Percentiles rank a stretch among this genome's conserved stretches.
These are phyloP conservation scores for Siniperca obscura DNA, from an alignment of 2,797 vertebrate genomes.

Conservation along the genomic window DNA sequence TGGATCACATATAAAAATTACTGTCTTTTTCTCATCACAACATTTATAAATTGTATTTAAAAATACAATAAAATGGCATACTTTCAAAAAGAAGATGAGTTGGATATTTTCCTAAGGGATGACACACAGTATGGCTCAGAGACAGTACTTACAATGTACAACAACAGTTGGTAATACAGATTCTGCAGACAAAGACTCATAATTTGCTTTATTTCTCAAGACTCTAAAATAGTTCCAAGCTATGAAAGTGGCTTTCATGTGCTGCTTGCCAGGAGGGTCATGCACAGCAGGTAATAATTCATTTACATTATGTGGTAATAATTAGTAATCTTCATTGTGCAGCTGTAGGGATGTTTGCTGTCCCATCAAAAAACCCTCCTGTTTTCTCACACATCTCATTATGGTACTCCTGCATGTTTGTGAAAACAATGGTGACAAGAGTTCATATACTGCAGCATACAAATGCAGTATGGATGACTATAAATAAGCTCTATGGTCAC, in stretches of 20 bases:
- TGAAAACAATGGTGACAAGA: constrained; percentile 39
- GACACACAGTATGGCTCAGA: neutral
- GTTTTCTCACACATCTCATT: constrained; percentile 61
- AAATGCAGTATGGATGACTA: constrained; percentile 27
- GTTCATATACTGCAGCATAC: constrained; percentile 4
- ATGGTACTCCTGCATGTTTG: constrained; percentile 34
- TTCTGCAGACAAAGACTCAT: constrained; percentile 29
- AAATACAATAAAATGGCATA: neutral
- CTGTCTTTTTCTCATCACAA: neutral
- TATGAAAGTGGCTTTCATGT: constrained; percentile 64
- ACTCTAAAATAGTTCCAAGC: constrained; percentile 41
- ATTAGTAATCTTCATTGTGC: constrained; percentile 69
- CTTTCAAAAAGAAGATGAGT: neutral
- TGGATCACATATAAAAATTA: neutral
- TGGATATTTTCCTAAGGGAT: constrained; percentile 7
- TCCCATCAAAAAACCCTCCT: constrained; percentile 41
- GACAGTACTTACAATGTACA: constrained; percentile 8
- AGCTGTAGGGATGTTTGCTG: constrained; percentile 55
- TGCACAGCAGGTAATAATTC: constrained; percentile 64
- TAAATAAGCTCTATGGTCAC: constrained; percentile 45
- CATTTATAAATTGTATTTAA: neutral
- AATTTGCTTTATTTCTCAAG: constrained; percentile 28
- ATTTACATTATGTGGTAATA: constrained; percentile 60
- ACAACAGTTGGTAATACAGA: constrained; percentile 23
- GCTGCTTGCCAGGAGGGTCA: constrained; percentile 51